Evolutionary conservation across 1,140 invertebrate genomes (phyloP).

Genomic region (Saccostrea glomerata): DNA sequence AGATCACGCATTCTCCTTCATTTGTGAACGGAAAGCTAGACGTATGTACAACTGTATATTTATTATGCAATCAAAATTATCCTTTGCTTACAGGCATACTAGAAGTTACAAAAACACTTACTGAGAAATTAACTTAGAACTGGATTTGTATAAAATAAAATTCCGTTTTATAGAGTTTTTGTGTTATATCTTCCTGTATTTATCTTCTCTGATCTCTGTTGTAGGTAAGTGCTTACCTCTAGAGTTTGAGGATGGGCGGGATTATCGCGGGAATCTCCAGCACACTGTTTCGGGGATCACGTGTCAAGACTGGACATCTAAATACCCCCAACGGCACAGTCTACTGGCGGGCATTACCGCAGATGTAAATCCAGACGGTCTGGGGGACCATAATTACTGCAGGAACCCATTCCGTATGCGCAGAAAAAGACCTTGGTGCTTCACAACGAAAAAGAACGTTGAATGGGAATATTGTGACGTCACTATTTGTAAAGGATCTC

Average conservation of each 20-base stretch:
- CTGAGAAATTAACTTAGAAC: no score
- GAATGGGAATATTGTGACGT: constrained; percentile 72
- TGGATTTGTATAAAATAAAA: no score
- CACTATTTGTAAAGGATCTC: constrained; percentile 47
- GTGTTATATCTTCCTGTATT: not conserved
- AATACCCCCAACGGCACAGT: constrained; percentile 73
- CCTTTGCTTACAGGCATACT: no score
- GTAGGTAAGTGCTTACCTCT: constrained; percentile 68
- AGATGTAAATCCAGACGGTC: constrained; percentile 60
- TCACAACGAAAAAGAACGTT: constrained; percentile 61
- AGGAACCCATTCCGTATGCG: constrained; percentile 62
- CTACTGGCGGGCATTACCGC: constrained; percentile 47
- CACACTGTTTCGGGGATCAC: constrained; percentile 70
- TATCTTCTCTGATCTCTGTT: not conserved
- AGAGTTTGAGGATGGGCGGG: constrained; percentile 66
- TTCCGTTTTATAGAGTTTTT: no score
- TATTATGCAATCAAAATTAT: not conserved
- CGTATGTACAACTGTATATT: constrained; percentile 62
- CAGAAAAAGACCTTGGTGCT: constrained; percentile 70
- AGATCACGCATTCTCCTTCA: constrained; percentile 65
- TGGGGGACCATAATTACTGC: constrained; percentile 71
- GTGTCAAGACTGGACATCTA: constrained; percentile 74
- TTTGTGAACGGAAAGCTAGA: constrained; percentile 70
- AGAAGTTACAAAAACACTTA: no score
- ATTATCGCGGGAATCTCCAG: constrained; percentile 71